These are phyloP conservation scores for Trematomus loennbergii DNA, from an alignment of 2,113 vertebrate species.

Conservation along the genomic window DNA sequence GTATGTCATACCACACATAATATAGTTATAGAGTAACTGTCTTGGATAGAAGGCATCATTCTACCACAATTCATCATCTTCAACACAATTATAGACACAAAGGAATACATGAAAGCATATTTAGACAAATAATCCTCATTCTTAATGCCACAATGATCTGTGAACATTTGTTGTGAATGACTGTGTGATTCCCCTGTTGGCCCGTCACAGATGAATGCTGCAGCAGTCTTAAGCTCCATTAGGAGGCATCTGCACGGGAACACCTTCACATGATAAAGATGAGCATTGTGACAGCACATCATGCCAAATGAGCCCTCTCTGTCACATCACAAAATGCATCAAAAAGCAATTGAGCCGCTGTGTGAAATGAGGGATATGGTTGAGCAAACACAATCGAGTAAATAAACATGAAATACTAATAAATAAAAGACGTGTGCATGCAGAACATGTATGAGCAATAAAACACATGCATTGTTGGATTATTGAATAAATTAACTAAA, in stretches of 20 bases:
- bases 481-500: background rate
- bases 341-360: slow-evolving; percentile 23
- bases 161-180: slow-evolving; percentile 26
- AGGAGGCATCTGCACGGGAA: slow-evolving; percentile 53
- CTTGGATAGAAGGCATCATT: slow-evolving; percentile 14
- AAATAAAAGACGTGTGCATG: slow-evolving; percentile 19
- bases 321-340: slow-evolving; percentile 23
- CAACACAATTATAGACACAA: slow-evolving; percentile 23
- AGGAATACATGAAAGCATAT: slow-evolving; percentile 3
- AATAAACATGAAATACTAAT: slow-evolving; percentile 33
- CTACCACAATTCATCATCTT: background rate
- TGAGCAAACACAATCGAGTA: slow-evolving; percentile 14
- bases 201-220: slow-evolving; percentile 26
- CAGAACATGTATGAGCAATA: slow-evolving; percentile 41
- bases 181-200: slow-evolving; percentile 22
- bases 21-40: background rate
- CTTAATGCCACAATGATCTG: slow-evolving; percentile 28
- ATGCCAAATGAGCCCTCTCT: slow-evolving; percentile 51
- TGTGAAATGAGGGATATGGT: slow-evolving; percentile 30
- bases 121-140: slow-evolving; percentile 42
- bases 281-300: slow-evolving; percentile 46
- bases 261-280: slow-evolving; percentile 59
- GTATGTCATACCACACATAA: background rate
- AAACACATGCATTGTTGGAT: slow-evolving; percentile 38
- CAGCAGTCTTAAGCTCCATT: slow-evolving; percentile 43